Percentiles rank a stretch among this genome's conserved stretches.
Conservation (phyloP, 2,797 vertebrate genomes). For the Oophaga sylvatica region DNA sequence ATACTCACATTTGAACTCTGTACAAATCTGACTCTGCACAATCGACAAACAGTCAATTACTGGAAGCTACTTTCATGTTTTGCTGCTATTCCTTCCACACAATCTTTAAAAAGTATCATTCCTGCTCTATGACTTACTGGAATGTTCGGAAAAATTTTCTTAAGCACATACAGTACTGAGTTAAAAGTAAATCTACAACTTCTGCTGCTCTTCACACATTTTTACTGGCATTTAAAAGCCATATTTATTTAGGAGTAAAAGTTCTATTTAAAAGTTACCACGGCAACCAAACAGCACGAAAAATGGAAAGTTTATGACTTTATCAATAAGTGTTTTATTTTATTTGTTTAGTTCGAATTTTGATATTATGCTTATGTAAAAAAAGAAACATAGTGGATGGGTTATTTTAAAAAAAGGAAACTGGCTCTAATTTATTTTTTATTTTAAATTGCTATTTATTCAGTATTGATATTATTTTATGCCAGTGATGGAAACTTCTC, state of each 20-base stretch:
- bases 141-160: constrained; percentile 20
- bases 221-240: constrained; percentile 31
- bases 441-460: neutral
- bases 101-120: constrained; percentile 40
- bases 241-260: constrained; percentile 40
- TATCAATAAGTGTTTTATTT: neutral
- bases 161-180: constrained; percentile 30
- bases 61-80: constrained; percentile 35
- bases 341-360: neutral
- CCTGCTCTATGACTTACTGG: constrained; percentile 7
- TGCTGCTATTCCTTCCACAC: constrained; percentile 19
- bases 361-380: no score
- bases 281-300: neutral
- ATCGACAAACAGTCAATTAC: constrained; percentile 49
- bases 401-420: neutral
- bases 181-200: constrained; percentile 23
- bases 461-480: constrained; percentile 13
- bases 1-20: neutral
- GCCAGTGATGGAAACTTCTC: constrained; percentile 34
- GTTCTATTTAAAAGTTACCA: constrained; percentile 42
- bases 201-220: constrained; percentile 38
- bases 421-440: neutral
- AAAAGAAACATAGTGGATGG: neutral
- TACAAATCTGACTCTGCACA: constrained; percentile 48
- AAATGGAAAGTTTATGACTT: constrained; percentile 9